Percentiles rank a stretch among this genome's conserved stretches.
Conservation (phyloP, 2,113 vertebrate genomes). For the Ictidomys tridecemlineatus region DNA sequence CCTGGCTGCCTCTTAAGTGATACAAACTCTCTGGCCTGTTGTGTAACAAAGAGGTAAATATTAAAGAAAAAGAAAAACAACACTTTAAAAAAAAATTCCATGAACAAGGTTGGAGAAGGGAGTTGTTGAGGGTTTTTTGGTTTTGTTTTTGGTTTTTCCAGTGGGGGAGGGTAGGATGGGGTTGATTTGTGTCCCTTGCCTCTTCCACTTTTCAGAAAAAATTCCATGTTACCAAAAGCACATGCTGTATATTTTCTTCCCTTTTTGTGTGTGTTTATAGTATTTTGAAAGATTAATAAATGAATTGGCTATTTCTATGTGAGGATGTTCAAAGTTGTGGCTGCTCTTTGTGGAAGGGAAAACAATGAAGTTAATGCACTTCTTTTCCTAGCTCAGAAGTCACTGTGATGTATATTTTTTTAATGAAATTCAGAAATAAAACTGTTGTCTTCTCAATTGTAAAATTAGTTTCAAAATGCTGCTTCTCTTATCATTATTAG, state of each 20-base stretch:
- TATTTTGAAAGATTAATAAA: constrained; percentile 69
- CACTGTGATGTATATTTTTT: constrained; percentile 80
- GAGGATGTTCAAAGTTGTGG: constrained; percentile 52
- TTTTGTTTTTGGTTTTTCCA: background rate
- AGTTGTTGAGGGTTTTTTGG: background rate
- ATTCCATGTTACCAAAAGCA: constrained; percentile 66
- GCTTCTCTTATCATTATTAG: constrained; percentile 78
- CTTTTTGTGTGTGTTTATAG: constrained; percentile 16
- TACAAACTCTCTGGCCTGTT: constrained; percentile 26
- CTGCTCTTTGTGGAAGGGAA: constrained; percentile 67
- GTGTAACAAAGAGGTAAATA: constrained; percentile 29
- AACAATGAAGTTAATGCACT: constrained; percentile 70
- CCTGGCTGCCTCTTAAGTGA: constrained; percentile 27
- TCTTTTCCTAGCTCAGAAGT: constrained; percentile 79
- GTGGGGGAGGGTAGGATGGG: background rate
- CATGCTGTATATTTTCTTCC: constrained; percentile 54
- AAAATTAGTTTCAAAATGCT: constrained; percentile 80
- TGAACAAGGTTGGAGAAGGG: background rate
- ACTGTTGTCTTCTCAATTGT: constrained; percentile 71
- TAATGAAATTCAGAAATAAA: constrained; percentile 82
- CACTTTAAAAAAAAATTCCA: background rate
- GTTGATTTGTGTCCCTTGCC: background rate
- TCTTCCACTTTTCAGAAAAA: background rate
- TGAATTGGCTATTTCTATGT: constrained; percentile 66
- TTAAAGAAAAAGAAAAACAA: constrained; percentile 49